These are phyloP conservation scores for Epinephelus awoara DNA, from an alignment of 2,797 vertebrate species.

Conservation along the genomic window DNA sequence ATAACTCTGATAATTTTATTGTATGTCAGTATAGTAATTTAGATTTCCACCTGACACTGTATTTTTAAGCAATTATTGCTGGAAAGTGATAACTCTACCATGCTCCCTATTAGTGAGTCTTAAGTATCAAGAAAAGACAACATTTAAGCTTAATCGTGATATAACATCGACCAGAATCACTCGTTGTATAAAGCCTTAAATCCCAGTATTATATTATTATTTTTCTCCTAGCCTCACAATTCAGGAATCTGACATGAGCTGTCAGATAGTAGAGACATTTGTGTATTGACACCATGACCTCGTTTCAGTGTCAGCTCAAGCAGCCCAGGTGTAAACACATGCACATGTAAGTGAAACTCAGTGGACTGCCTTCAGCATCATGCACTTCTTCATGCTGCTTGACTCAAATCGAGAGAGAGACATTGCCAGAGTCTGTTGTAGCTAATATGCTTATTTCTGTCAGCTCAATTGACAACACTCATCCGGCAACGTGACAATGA, in stretches of 20 bases:
- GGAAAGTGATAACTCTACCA: not conserved
- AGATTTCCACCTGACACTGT: not conserved
- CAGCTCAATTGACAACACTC: constrained; percentile 78
- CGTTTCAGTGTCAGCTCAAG: constrained; percentile 59
- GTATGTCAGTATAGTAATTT: not conserved
- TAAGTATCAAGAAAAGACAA: not conserved
- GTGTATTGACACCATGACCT: constrained; percentile 64
- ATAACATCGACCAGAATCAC: too few relatives aligned
- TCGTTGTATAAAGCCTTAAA: not conserved
- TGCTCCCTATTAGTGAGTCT: not conserved
- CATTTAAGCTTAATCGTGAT: not conserved
- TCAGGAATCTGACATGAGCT: constrained; percentile 16
- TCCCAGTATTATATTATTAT: not conserved
- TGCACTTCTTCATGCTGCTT: constrained; percentile 57
- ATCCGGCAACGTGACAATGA: constrained; percentile 77
- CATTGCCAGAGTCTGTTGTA: constrained; percentile 76
- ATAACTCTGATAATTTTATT: not conserved
- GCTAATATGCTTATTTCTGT: constrained; percentile 82
- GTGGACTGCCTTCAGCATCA: constrained; percentile 66
- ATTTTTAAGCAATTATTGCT: not conserved
- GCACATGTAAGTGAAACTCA: constrained; percentile 48
- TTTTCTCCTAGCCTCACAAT: constrained; percentile 7
- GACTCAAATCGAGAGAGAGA: constrained; percentile 77
- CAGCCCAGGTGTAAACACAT: constrained; percentile 68
- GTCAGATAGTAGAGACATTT: constrained; percentile 42